These are phyloP conservation scores for Caenorhabditis becei DNA, from an alignment of 2,888 invertebrate genomes.

Conservation along the genomic window DNA sequence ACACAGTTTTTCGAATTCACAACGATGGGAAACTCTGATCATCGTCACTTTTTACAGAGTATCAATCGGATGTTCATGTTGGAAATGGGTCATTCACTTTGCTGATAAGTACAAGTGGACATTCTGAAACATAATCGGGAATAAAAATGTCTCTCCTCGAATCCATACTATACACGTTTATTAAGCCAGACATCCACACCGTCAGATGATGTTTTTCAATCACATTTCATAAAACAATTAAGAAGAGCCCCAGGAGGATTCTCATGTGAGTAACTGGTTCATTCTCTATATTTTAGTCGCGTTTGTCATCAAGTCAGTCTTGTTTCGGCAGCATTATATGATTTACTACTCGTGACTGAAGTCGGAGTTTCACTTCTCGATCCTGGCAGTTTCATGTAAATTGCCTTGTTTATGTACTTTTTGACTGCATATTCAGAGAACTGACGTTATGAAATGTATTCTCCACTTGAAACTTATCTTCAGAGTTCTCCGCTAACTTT, in stretches of 20 bases:
- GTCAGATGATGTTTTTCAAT: not conserved
- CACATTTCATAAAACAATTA: not conserved
- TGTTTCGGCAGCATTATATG: not conserved
- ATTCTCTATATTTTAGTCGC: not conserved
- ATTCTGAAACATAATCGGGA: no score
- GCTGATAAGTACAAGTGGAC: no score
- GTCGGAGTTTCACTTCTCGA: not conserved
- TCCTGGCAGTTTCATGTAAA: no score
- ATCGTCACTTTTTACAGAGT: conserved; percentile 33
- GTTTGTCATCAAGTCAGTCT: not conserved
- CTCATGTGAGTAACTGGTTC: not conserved
- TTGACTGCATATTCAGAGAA: no score
- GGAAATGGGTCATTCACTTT: not conserved
- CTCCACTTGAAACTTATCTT: no score
- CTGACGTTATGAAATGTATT: no score
- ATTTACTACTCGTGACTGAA: not conserved
- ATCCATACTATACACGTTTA: not conserved
- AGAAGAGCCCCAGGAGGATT: not conserved
- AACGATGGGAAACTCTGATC: conserved; percentile 61
- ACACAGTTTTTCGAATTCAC: conserved; percentile 64
- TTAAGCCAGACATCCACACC: not conserved
- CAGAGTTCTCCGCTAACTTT: not conserved
- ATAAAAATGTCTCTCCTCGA: not conserved
- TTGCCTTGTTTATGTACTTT: no score
- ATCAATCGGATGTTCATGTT: no score